Evolutionary conservation across 2,888 invertebrate species (phyloP), one percentile per base, ranked within the genome.

Genomic region (Tribolium freemani): DNA sequence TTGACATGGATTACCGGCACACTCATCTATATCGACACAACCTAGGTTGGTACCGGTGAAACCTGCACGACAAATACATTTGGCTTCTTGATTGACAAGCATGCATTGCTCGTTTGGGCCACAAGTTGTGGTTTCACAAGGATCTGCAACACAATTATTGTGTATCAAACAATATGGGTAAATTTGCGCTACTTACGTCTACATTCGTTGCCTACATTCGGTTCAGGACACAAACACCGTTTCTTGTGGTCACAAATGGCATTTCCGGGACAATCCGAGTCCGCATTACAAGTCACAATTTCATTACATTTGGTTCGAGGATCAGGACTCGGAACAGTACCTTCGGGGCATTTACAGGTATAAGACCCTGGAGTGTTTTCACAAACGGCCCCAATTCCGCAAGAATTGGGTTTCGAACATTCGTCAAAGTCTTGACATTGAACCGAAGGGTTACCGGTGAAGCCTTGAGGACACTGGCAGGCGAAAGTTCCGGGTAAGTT

Each of bases 1-100:
- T 31, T 94, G 93, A 84, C 98, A 98, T 3, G 95, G 94, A 84
- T 92, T 94, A 56, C 89, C 89, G 1, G 89, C 88, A 83, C 98
- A 98, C 87, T 97, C 97, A 84, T 98, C 93, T 73, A 97, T 91
- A 86, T 97, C 98, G 82, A 91, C 90, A 84, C 96, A 97, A 9
- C 95, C 95, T 3, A 72, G 69, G 67, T 88, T 86, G 6, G 90
- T 89, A 9, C 95, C 95, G 0, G 94, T 93, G 84, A 92, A 97
- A 2, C 97, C 97, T 73, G 90, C 90, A 71, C 91, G 91, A 83
- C 97, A 97, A 44, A 94, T 89, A 83, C 97, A 97, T 81, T 94
- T 94, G 0, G 96, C 95, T 79, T 91, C 89, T 82, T 94, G 93
- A 81, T 94, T 94, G 66, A 93, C 91, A 64, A 97, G 86, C 90